Conservation (phyloP, 2,797 vertebrate species). For the Aplochiton taeniatus region DNA sequence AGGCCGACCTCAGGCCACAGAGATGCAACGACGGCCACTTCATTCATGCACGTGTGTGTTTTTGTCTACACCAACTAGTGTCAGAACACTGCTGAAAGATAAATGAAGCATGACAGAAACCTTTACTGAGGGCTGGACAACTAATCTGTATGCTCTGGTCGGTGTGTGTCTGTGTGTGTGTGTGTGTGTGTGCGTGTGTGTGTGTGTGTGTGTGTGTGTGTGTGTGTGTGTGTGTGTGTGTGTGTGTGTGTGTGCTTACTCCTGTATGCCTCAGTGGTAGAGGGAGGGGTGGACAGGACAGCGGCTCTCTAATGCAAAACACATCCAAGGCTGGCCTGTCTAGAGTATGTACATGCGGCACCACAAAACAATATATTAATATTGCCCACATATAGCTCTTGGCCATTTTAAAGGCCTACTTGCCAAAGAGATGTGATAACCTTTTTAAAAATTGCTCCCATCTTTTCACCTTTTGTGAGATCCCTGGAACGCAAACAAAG, state of each 20-base stretch:
- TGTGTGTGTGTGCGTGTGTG: neutral
- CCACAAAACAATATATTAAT: too few relatives aligned
- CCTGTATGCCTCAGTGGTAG: neutral
- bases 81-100: neutral
- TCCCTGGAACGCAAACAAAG: too few relatives aligned
- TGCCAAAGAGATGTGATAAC: too few relatives aligned
- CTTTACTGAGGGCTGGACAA: neutral
- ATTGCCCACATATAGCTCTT: too few relatives aligned
- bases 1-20: too few relatives aligned
- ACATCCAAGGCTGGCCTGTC: neutral
- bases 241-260: neutral
- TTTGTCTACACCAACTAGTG: neutral
- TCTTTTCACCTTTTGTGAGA: too few relatives aligned
- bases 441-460: too few relatives aligned
- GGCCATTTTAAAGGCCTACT: too few relatives aligned
- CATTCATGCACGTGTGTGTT: neutral
- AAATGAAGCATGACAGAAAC: neutral
- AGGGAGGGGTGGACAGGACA: neutral
- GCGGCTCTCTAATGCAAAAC: neutral
- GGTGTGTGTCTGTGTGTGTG: neutral
- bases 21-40: too few relatives aligned
- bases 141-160: neutral
- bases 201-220: neutral
- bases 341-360: too few relatives aligned
- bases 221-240: neutral